phyloP scores from a whole-genome alignment of 2,113 vertebrate species.

The Serinus canaria region DNA sequence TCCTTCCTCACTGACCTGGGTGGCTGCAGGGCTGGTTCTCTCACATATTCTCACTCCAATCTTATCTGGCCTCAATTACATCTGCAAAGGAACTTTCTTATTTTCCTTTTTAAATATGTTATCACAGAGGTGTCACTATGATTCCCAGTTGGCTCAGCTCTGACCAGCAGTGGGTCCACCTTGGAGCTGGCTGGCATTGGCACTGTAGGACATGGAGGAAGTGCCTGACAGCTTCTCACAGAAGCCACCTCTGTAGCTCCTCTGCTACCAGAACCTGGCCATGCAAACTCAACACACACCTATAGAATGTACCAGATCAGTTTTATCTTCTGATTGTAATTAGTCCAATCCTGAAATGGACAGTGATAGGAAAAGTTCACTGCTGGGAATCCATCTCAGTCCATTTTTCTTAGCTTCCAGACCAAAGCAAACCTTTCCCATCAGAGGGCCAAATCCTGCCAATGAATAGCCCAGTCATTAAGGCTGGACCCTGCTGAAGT shows the following conservation, averaged over 20 bases:
- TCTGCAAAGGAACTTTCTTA: background rate
- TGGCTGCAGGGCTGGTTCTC: background rate
- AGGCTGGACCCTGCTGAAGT: background rate
- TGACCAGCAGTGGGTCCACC: background rate
- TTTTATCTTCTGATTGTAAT: background rate
- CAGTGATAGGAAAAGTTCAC: background rate
- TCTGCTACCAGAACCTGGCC: background rate
- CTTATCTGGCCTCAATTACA: background rate
- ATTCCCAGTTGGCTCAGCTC: background rate
- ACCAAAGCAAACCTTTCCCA: background rate
- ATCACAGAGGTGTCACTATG: background rate
- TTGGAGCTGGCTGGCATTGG: background rate
- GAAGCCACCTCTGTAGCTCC: background rate
- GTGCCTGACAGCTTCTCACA: background rate
- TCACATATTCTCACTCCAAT: background rate
- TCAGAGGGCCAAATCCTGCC: background rate
- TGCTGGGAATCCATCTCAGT: background rate
- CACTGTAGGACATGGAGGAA: background rate
- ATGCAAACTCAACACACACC: background rate
- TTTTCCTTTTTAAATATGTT: background rate
- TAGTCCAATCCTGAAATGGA: background rate
- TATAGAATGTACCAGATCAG: rapidly evolving
- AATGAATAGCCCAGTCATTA: background rate
- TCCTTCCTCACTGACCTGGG: background rate
- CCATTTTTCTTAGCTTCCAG: background rate